phyloP scores from a whole-genome alignment of 1,140 invertebrate species.

The Musca vetustissima region DNA sequence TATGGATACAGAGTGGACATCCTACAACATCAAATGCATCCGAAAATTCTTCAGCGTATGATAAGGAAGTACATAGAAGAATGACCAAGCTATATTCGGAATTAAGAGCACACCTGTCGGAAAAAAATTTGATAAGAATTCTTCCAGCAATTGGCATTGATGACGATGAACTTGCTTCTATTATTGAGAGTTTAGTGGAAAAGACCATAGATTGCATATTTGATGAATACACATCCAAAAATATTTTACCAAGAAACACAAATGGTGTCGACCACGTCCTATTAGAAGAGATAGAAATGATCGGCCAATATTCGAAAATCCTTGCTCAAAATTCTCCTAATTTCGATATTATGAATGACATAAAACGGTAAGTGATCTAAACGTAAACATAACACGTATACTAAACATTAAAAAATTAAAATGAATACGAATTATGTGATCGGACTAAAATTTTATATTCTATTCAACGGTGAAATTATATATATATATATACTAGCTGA shows the following conservation, averaged over 20 bases:
- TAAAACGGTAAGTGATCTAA: conserved; percentile 65
- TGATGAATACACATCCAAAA: conserved; percentile 59
- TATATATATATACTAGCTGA: too few relatives aligned
- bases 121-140: conserved; percentile 65
- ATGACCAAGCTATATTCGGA: conserved; percentile 70
- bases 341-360: conserved; percentile 60
- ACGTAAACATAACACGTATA: too few relatives aligned
- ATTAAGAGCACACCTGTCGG: conserved; percentile 65
- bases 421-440: too few relatives aligned
- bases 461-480: too few relatives aligned
- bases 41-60: conserved; percentile 54
- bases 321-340: conserved; percentile 53
- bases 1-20: conserved; percentile 69
- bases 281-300: conserved; percentile 61
- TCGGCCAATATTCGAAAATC: conserved; percentile 63
- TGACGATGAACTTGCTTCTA: conserved; percentile 61
- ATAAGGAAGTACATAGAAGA: conserved; percentile 65
- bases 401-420: too few relatives aligned
- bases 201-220: conserved; percentile 61
- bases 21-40: conserved; percentile 52
- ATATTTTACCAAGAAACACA: conserved; percentile 51
- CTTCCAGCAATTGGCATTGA: conserved; percentile 66
- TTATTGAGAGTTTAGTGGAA: conserved; percentile 58
- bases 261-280: conserved; percentile 51
- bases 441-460: too few relatives aligned